Conservation (phyloP, 2,113 vertebrate genomes). For the Morone chrysops region DNA sequence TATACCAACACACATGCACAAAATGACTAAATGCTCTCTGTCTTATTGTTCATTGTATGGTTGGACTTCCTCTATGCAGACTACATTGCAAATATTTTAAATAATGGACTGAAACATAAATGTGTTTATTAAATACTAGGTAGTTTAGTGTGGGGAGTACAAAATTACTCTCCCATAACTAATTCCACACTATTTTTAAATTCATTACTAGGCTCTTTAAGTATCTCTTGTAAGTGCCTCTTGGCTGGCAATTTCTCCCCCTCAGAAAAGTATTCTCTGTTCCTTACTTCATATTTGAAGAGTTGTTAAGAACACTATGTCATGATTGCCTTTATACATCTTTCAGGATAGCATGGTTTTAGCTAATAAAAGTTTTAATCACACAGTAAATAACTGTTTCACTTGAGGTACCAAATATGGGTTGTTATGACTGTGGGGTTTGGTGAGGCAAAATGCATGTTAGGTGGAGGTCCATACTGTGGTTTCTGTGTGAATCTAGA, state of each 20-base stretch:
- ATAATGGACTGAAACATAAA: not conserved
- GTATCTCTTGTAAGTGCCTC: not conserved
- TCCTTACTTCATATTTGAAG: constrained; percentile 20
- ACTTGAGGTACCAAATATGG: not conserved
- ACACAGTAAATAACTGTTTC: not conserved
- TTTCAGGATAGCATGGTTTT: constrained; percentile 11
- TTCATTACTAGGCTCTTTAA: constrained; percentile 5
- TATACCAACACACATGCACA: not conserved
- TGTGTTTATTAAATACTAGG: not conserved
- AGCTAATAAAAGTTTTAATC: constrained; percentile 13
- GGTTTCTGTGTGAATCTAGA: not conserved
- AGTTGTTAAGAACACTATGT: constrained; percentile 26
- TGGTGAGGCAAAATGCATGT: not conserved
- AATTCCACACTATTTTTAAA: constrained; percentile 13
- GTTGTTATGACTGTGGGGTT: not conserved
- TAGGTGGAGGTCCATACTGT: not conserved
- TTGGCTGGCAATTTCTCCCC: not conserved
- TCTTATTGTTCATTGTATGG: not conserved
- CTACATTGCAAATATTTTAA: no score
- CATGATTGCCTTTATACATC: constrained; percentile 4
- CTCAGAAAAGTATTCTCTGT: not conserved
- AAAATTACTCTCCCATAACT: not conserved
- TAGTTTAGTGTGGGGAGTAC: not conserved
- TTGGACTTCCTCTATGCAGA: not conserved
- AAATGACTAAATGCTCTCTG: not conserved